Percentiles rank a stretch among this genome's conserved stretches.
Conservation (phyloP, 1,140 invertebrate genomes). For the Meloidogyne exigua region DNA sequence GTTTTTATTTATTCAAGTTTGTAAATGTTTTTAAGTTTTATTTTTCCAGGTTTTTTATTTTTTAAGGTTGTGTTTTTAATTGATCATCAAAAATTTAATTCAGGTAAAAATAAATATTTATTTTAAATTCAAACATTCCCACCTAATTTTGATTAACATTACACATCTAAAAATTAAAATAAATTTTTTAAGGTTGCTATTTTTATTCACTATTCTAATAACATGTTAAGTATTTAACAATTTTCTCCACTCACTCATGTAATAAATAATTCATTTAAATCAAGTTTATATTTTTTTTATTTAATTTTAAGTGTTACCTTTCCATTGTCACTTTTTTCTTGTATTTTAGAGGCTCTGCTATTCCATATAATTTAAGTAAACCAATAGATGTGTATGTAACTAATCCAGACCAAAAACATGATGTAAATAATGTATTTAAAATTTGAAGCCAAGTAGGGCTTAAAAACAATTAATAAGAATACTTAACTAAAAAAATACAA, state of each 20-base stretch:
- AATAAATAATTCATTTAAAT: neutral
- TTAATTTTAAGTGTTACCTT: conserved; percentile 29
- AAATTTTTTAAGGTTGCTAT: neutral
- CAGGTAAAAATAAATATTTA: neutral
- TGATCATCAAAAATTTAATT: neutral
- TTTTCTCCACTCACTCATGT: neutral
- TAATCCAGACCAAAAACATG: conserved; percentile 51
- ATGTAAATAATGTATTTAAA: conserved; percentile 50
- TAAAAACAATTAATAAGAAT: neutral
- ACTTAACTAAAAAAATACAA: neutral
- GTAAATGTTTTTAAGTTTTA: neutral
- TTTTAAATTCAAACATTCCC: neutral
- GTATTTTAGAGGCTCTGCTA: conserved; percentile 51
- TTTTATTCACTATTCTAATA: neutral
- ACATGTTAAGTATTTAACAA: neutral
- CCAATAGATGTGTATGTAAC: conserved; percentile 51
- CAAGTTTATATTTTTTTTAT: too few relatives aligned
- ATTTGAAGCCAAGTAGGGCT: conserved; percentile 45
- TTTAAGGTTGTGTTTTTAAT: too few relatives aligned
- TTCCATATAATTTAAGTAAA: conserved; percentile 51
- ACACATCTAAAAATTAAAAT: neutral
- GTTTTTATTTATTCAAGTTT: too few relatives aligned
- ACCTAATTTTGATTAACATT: neutral
- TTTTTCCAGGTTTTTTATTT: neutral
- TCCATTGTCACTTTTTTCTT: conserved; percentile 51